phyloP scores from a whole-genome alignment of 2,113 vertebrate genomes.

The Colistium nudipinnis region DNA sequence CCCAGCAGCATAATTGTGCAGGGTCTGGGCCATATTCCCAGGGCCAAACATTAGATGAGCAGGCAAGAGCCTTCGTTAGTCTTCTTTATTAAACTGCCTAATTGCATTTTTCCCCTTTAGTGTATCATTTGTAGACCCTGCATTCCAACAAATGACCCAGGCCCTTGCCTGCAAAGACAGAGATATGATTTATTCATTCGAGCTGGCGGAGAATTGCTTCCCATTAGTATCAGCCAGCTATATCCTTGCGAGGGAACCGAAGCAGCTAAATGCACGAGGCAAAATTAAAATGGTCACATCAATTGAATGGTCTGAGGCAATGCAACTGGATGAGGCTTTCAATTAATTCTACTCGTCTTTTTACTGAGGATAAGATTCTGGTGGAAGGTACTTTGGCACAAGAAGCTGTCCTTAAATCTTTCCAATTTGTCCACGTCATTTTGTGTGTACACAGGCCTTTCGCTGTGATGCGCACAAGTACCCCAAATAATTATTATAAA shows the following conservation, averaged over 20 bases:
- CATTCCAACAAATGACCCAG: conserved; percentile 73
- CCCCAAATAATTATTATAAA: conserved; percentile 28
- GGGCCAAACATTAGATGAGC: conserved; percentile 42
- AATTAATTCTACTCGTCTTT: conserved; percentile 16
- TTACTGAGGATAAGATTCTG: conserved; percentile 18
- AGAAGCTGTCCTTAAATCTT: background rate
- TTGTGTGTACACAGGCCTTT: background rate
- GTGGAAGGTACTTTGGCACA: background rate
- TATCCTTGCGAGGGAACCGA: conserved; percentile 19
- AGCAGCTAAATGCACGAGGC: conserved; percentile 37
- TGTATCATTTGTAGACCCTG: conserved; percentile 73
- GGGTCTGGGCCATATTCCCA: conserved; percentile 62
- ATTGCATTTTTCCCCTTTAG: conserved; percentile 75
- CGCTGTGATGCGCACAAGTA: conserved; percentile 2
- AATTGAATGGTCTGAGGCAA: conserved; percentile 20
- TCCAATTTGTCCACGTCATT: background rate
- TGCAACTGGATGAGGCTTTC: conserved; percentile 11
- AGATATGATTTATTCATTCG: conserved; percentile 78
- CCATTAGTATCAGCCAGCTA: conserved; percentile 43
- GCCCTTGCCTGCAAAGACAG: conserved; percentile 53
- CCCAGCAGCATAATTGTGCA: conserved; percentile 64
- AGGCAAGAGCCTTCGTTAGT: conserved; percentile 55
- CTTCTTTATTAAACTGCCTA: conserved; percentile 78
- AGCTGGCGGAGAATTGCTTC: conserved; percentile 52
- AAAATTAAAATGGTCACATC: conserved; percentile 43